Evolutionary conservation across 2,113 vertebrate species (phyloP).

Genomic region (Petaurus breviceps): DNA sequence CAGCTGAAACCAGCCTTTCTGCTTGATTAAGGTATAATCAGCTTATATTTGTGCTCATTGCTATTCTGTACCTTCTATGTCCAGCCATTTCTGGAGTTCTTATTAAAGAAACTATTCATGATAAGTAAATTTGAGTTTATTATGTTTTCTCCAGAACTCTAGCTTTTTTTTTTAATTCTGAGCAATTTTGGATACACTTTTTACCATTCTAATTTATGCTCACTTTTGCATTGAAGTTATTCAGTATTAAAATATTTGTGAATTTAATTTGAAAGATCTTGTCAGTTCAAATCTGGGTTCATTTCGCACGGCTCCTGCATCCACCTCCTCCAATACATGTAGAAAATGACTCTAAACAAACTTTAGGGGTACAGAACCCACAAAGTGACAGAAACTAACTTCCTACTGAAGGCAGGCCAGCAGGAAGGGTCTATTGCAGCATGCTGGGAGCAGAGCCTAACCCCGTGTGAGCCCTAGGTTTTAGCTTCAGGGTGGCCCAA

Average conservation of each 20-base stretch:
- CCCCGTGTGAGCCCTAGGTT: too few relatives aligned
- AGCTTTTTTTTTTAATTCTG: neutral
- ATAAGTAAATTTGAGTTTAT: neutral
- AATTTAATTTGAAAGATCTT: neutral
- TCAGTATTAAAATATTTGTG: neutral
- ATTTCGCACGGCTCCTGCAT: too few relatives aligned
- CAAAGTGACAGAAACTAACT: too few relatives aligned
- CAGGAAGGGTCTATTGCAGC: too few relatives aligned
- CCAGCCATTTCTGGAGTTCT: neutral
- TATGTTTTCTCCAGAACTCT: neutral
- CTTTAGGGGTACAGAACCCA: too few relatives aligned
- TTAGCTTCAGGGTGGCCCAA: too few relatives aligned
- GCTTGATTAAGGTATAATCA: too few relatives aligned
- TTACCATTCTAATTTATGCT: neutral
- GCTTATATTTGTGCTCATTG: neutral
- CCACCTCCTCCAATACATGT: too few relatives aligned
- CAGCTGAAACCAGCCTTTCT: neutral
- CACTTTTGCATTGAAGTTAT: neutral
- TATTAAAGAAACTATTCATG: neutral
- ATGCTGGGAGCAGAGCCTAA: too few relatives aligned
- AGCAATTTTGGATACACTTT: neutral
- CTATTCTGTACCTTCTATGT: neutral
- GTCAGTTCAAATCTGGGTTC: neutral
- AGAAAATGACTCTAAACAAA: too few relatives aligned
- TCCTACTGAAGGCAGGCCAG: too few relatives aligned